Evolutionary conservation across 2,113 vertebrate genomes (phyloP).

Genomic region (Raja brachyura): DNA sequence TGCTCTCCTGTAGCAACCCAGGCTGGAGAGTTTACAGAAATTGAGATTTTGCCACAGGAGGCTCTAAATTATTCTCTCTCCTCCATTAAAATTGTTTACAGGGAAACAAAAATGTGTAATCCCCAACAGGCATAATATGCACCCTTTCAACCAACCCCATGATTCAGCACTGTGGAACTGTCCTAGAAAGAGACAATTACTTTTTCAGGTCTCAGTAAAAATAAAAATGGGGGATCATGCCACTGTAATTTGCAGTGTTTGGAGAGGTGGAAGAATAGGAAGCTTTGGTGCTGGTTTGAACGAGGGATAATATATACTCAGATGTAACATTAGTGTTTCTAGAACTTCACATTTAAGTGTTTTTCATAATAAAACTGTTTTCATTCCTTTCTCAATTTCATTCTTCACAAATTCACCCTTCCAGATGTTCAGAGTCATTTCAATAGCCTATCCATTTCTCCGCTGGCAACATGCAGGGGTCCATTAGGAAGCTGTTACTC

Average conservation of each 20-base stretch:
- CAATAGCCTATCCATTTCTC: neutral
- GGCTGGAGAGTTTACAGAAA: neutral
- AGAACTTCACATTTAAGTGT: neutral
- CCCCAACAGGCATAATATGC: neutral
- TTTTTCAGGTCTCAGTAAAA: constrained; percentile 13
- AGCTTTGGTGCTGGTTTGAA: neutral
- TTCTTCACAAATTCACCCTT: neutral
- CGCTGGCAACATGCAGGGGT: neutral
- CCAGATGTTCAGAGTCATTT: neutral
- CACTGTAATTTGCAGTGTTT: neutral
- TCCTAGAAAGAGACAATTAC: constrained; percentile 7
- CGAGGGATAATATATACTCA: neutral
- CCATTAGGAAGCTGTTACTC: neutral
- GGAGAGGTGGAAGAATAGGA: neutral
- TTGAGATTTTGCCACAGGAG: neutral
- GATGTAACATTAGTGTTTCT: neutral
- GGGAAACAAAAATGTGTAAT: neutral
- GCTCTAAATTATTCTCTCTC: neutral
- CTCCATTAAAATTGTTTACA: neutral
- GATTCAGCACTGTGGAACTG: constrained; percentile 17
- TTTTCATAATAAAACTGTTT: neutral
- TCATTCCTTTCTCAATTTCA: neutral
- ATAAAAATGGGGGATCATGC: neutral
- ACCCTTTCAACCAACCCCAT: neutral
- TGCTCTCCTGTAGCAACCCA: neutral